Evolutionary conservation across 2,113 vertebrate species (phyloP).

Genomic region (Hypomesus transpacificus): DNA sequence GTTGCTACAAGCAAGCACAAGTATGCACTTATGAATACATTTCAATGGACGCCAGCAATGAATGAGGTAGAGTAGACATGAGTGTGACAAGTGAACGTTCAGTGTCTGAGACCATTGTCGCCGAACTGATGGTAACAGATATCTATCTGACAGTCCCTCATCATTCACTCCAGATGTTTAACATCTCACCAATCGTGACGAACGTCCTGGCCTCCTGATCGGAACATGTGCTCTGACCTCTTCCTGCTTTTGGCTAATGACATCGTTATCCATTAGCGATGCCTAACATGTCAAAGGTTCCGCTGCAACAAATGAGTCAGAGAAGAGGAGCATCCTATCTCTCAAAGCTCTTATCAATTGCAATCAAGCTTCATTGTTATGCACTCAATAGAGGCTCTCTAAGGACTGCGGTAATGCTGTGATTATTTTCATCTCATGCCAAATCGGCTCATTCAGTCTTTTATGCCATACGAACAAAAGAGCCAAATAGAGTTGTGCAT

Average conservation of each 20-base stretch:
- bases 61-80: too few relatives aligned
- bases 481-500: constrained; percentile 32
- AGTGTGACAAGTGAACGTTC: too few relatives aligned
- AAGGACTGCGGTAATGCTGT: constrained; percentile 58
- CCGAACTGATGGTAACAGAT: too few relatives aligned
- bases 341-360: constrained; percentile 69
- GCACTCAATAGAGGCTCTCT: constrained; percentile 68
- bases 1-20: constrained; percentile 48
- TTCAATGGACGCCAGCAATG: background rate
- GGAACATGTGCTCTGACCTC: constrained; percentile 40
- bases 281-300: constrained; percentile 58
- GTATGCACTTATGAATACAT: background rate
- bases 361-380: constrained; percentile 73
- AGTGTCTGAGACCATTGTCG: too few relatives aligned
- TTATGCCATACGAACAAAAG: constrained; percentile 51
- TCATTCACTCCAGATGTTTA: too few relatives aligned
- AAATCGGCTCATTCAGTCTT: constrained; percentile 60
- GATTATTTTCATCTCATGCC: constrained; percentile 66
- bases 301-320: constrained; percentile 66
- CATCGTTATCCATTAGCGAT: constrained; percentile 53
- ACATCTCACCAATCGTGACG: too few relatives aligned
- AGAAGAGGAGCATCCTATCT: constrained; percentile 49
- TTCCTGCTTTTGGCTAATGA: constrained; percentile 53
- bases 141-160: too few relatives aligned
- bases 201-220: constrained; percentile 1